Base-by-base conservation (phyloP, 2,888 invertebrate species). In the Lypha dubia region DNA sequence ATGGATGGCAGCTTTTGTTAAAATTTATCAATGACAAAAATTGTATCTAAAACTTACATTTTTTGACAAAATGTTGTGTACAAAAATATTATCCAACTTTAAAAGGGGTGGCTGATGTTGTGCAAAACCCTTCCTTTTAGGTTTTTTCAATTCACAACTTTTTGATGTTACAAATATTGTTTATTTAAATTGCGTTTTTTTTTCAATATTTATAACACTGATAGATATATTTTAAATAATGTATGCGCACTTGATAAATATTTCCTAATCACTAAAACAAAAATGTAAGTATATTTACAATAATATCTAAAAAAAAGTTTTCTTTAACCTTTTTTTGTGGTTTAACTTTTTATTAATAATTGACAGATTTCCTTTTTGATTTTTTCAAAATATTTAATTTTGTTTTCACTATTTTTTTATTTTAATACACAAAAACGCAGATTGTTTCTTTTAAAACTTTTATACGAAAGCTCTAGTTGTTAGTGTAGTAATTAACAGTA, bases 81-180 rank as follows among this genome's bases (percentile, higher is more conserved):
- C 28, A 70, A 81, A 77, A 67, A 67, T n/a, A 13, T 51, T 84
- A 84, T 84, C 84, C 84, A 81, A 84, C 81, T 74, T 70, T 41
- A 38, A 20, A 56, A n/a, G 38, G 63, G 73, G 63, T 81, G 73
- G 81, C 70, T 79, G 83, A 63, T 56, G 67, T 56, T 68, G 56
- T 49, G 35, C 49, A 41, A 38, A 46, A 7, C 20, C 17, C 58
- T 22, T 49, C 7, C 15, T 38, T 20, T 20, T 32, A 0, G 22
- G 32, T 28, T 28, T 28, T 28, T 28, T 28, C 5, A 28, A 28
- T 5, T 28, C 5, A 28, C n/a, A 28, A 28, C 28, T 41, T 49
- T 5, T 49, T 41, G 28, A 38, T 44, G 3, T 51, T 46, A 28
- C 58, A 58, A 49, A 41, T 24, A 2, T 20, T 28, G 49, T 22